Conservation (phyloP, 2,888 invertebrate genomes). For the Marronus borbonicus region DNA sequence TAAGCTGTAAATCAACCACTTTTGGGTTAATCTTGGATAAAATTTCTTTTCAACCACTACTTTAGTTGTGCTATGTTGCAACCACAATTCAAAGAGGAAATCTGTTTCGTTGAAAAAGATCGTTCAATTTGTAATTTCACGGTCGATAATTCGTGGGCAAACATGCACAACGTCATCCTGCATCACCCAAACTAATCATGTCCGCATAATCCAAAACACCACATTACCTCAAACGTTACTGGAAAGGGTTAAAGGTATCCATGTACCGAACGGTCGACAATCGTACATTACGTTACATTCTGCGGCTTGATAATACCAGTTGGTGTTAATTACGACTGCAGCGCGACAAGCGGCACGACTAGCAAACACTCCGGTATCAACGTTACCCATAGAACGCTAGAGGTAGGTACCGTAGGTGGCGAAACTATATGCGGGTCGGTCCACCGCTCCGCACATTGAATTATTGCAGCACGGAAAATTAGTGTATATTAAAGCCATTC, state of each 20-base stretch:
- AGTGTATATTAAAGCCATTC: slow-evolving; percentile 61
- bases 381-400: too few species aligned
- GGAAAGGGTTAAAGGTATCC: slow-evolving; percentile 26
- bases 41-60: too few species aligned
- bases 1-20: too few species aligned
- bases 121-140: too few species aligned
- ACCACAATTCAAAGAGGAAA: too few species aligned
- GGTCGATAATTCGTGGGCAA: too few species aligned
- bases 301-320: slow-evolving; percentile 41
- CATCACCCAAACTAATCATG: slow-evolving; percentile 13
- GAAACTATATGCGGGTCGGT: slow-evolving; percentile 6
- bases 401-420: not conserved
- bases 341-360: not conserved
- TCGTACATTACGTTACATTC: slow-evolving; percentile 36
- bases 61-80: too few species aligned
- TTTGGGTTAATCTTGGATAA: too few species aligned
- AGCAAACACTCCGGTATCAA: not conserved
- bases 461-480: slow-evolving; percentile 54
- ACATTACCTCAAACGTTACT: not conserved
- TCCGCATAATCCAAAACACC: slow-evolving; percentile 21
- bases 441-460: slow-evolving; percentile 35
- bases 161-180: not conserved
- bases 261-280: not conserved
- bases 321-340: slow-evolving; percentile 43
- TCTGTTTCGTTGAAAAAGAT: too few species aligned